Evolutionary conservation across 2,113 vertebrate genomes (phyloP).

Genomic region (Gnathochromis pfefferi): DNA sequence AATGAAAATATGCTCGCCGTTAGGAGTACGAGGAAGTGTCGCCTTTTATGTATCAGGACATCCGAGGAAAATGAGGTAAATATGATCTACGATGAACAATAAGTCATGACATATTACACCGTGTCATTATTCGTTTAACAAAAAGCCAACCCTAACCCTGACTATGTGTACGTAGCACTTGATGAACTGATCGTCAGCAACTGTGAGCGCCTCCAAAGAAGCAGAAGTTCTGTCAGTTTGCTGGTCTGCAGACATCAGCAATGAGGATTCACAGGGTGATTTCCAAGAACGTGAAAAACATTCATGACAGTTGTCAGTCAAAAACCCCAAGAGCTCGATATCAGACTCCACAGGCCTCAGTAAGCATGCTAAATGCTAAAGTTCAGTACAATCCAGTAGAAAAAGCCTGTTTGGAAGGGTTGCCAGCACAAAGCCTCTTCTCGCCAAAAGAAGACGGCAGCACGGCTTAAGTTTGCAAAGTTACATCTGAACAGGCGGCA

Average conservation of each 20-base stretch:
- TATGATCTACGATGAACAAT: neutral
- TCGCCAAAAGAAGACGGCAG: neutral
- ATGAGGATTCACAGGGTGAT: rapidly evolving
- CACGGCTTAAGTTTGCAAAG: neutral
- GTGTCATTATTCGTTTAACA: neutral
- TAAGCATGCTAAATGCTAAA: neutral
- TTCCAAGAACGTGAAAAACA: neutral
- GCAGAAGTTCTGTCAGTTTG: neutral
- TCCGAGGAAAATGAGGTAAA: neutral
- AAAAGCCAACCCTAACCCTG: neutral
- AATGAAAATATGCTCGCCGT: neutral
- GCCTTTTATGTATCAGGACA: neutral
- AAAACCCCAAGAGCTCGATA: neutral
- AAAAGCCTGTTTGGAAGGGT: neutral
- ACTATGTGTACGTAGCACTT: neutral
- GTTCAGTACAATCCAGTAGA: neutral
- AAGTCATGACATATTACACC: neutral
- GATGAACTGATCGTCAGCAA: neutral
- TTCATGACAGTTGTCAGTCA: rapidly evolving
- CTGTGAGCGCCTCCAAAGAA: neutral
- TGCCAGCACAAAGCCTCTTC: neutral
- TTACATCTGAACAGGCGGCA: rapidly evolving
- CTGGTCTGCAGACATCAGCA: neutral
- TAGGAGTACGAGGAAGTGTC: neutral
- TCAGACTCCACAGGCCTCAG: neutral